phyloP scores from a whole-genome alignment of 2,113 vertebrate species.

The Festucalex cinctus region DNA sequence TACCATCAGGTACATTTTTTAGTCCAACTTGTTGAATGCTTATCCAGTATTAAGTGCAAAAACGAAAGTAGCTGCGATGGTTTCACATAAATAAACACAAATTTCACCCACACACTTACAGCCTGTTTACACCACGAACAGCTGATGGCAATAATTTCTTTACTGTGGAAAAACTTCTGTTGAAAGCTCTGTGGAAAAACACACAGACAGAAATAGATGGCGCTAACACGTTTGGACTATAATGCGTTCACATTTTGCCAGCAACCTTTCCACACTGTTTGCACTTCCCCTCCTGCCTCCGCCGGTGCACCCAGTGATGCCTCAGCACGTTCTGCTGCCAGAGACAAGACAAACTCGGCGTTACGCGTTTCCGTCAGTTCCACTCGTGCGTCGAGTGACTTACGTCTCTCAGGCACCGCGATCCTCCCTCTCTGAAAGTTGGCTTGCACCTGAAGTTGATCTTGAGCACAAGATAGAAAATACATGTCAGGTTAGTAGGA shows the following conservation, averaged over 20 bases:
- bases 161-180: conserved; percentile 98
- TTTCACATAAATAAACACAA: background rate
- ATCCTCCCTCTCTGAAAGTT: conserved; percentile 92
- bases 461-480: conserved; percentile 66
- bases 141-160: conserved; percentile 98
- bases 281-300: conserved; percentile 94
- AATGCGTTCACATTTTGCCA: background rate
- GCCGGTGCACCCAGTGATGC: conserved; percentile 97
- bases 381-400: conserved; percentile 44
- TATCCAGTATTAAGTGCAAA: background rate
- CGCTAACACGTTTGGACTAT: background rate
- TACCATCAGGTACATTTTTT: no score
- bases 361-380: background rate
- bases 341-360: background rate
- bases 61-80: background rate
- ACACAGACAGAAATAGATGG: background rate
- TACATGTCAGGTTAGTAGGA: conserved; percentile 10
- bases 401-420: conserved; percentile 89
- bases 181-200: conserved; percentile 85
- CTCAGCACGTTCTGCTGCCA: conserved; percentile 83
- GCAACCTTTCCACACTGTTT: conserved; percentile 94
- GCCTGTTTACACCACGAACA: conserved; percentile 99
- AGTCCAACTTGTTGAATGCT: no score
- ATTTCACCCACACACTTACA: conserved; percentile 71
- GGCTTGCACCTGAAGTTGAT: conserved; percentile 98